These are phyloP conservation scores for Vanessa tameamea DNA, from an alignment of 1,140 invertebrate species.

Conservation along the genomic window DNA sequence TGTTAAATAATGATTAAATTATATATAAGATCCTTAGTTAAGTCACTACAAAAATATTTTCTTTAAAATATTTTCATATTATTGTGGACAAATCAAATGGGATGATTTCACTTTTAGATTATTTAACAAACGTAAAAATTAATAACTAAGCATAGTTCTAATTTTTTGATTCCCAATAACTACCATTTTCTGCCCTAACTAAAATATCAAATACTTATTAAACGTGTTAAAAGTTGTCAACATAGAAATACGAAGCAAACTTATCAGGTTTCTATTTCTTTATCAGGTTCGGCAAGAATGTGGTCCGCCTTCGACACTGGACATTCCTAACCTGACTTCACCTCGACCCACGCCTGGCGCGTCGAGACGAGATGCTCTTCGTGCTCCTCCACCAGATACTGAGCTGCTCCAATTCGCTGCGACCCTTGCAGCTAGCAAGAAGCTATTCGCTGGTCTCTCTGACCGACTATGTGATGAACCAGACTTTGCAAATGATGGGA, in stretches of 20 bases:
- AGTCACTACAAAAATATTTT: too few relatives aligned
- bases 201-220: too few relatives aligned
- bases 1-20: too few relatives aligned
- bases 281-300: conserved; percentile 81
- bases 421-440: conserved; percentile 84
- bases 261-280: background rate
- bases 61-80: too few relatives aligned
- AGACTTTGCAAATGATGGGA: conserved; percentile 81
- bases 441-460: conserved; percentile 85
- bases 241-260: background rate
- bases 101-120: too few relatives aligned
- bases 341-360: conserved; percentile 49
- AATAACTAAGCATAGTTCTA: too few relatives aligned
- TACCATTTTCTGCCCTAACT: too few relatives aligned
- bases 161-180: too few relatives aligned
- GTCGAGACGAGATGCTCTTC: conserved; percentile 54
- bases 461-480: conserved; percentile 85
- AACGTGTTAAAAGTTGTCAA: background rate
- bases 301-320: conserved; percentile 72
- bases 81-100: too few relatives aligned
- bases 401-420: conserved; percentile 85
- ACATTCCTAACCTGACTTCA: conserved; percentile 46
- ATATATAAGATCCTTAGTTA: too few relatives aligned
- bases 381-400: conserved; percentile 75
- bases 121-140: too few relatives aligned